These are phyloP conservation scores for Burhinus oedicnemus DNA, from an alignment of 2,113 vertebrate species.

Conservation along the genomic window DNA sequence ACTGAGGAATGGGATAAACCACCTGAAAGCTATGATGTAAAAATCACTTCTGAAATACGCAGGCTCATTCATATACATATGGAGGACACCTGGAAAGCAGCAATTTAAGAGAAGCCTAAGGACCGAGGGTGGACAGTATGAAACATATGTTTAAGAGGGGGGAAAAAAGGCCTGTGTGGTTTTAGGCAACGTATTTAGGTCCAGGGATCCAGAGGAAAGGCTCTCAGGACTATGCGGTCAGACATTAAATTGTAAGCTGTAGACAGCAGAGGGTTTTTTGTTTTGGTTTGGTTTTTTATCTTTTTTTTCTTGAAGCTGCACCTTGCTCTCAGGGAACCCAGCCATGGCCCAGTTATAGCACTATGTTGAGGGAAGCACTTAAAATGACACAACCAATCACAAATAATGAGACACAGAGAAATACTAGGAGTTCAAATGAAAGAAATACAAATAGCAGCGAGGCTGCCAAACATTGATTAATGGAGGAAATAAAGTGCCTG, in stretches of 20 bases:
- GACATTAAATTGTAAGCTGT: slow-evolving; percentile 58
- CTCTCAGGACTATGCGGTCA: slow-evolving; percentile 20
- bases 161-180: slow-evolving; percentile 27
- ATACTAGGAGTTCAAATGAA: not conserved
- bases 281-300: not conserved
- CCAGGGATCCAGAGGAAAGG: not conserved
- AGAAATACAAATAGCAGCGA: not conserved
- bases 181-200: slow-evolving; percentile 50
- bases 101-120: not conserved
- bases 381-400: not conserved
- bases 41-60: not conserved
- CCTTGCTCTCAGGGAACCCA: slow-evolving; percentile 34
- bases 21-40: not conserved
- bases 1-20: not conserved
- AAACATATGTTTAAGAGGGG: not conserved
- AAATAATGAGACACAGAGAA: not conserved
- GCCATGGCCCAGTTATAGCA: not conserved
- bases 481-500: not conserved
- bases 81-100: slow-evolving; percentile 38
- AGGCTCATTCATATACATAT: not conserved
- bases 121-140: not conserved
- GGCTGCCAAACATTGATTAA: not conserved
- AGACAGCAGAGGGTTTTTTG: slow-evolving; percentile 3
- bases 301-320: slow-evolving; percentile 21
- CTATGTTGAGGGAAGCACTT: not conserved